Evolutionary conservation across 2,888 invertebrate genomes (phyloP).

Genomic region (Mimachlamys varia): DNA sequence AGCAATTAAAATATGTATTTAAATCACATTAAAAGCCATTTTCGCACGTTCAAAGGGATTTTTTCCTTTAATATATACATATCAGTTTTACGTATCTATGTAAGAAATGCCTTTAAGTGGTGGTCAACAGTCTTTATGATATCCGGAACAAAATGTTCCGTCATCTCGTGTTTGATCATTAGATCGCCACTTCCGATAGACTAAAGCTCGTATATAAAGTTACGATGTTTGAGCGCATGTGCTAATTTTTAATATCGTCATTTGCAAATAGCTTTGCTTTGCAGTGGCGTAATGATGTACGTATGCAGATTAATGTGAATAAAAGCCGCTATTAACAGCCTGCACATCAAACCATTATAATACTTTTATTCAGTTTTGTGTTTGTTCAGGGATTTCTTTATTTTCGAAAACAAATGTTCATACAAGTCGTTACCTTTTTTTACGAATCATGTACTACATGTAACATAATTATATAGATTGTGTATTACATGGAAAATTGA

Average conservation of each 20-base stretch:
- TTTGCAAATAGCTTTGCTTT: slow-evolving; percentile 2
- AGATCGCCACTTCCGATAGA: neutral
- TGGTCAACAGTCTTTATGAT: neutral
- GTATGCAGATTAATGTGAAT: neutral
- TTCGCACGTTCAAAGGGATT: slow-evolving; percentile 24
- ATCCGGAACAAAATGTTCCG: slow-evolving; percentile 28
- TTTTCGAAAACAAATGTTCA: too few relatives aligned
- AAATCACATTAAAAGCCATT: slow-evolving; percentile 36
- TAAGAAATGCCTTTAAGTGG: neutral
- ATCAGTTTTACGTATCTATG: neutral
- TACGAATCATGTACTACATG: too few relatives aligned
- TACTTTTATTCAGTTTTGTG: too few relatives aligned
- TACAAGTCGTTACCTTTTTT: too few relatives aligned
- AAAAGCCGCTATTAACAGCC: neutral
- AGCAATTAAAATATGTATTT: slow-evolving; percentile 28
- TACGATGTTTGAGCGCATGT: slow-evolving; percentile 11
- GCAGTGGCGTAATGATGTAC: neutral
- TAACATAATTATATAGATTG: too few relatives aligned
- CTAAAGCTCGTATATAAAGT: slow-evolving; percentile 21
- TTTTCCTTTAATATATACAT: slow-evolving; percentile 3
- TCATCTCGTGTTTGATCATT: slow-evolving; percentile 1
- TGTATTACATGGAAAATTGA: too few relatives aligned
- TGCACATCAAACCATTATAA: neutral
- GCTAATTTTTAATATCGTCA: neutral
- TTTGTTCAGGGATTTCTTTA: too few relatives aligned